These are phyloP conservation scores for Sinotaia quadrata DNA, from an alignment of 2,888 invertebrate genomes.

Conservation along the genomic window DNA sequence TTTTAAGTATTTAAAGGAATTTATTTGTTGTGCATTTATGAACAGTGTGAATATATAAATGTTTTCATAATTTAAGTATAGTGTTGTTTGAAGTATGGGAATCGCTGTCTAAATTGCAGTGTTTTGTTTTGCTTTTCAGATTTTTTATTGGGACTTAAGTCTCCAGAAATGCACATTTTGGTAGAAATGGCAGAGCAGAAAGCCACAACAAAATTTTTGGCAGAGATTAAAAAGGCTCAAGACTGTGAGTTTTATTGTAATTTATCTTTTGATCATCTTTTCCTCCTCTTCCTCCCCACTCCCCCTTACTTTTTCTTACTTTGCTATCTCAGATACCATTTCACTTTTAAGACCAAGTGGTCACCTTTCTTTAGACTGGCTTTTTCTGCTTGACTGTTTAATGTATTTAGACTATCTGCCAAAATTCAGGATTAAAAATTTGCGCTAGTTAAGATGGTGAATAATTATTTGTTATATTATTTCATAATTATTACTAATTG, in stretches of 20 bases:
- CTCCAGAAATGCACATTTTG: conserved; percentile 25
- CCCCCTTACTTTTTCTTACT: neutral
- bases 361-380: no score
- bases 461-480: no score
- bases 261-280: conserved; percentile 2
- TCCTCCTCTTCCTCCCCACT: neutral
- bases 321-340: no score
- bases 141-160: conserved; percentile 36
- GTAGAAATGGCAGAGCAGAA: conserved; percentile 46
- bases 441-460: no score
- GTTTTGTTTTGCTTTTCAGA: conserved; percentile 27
- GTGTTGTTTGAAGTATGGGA: neutral
- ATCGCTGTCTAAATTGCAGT: no score
- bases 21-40: no score
- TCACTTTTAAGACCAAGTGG: no score
- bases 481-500: no score
- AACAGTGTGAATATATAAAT: neutral
- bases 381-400: no score
- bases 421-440: no score
- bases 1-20: no score
- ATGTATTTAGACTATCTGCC: no score
- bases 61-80: neutral
- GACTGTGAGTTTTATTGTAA: conserved; percentile 46
- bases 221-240: conserved; percentile 50
- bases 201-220: conserved; percentile 43